A percentile compares a stretch with the other conserved stretches of the same genome.
These are phyloP conservation scores for Drosophila obscura DNA, from an alignment of 1,140 invertebrate species.

Conservation along the genomic window DNA sequence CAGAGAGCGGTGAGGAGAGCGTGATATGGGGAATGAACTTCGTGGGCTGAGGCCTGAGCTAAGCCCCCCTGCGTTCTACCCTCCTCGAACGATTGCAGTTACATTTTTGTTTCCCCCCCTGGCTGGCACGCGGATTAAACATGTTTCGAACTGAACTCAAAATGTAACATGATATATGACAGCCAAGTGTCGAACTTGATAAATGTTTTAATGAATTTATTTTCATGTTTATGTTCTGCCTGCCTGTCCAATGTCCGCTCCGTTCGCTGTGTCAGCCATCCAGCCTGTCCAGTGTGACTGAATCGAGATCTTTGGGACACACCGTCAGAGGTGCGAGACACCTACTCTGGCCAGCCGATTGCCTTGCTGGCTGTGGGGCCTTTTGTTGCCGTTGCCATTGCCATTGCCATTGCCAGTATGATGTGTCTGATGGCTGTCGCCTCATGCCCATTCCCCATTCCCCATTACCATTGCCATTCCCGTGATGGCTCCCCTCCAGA, in stretches of 20 bases:
- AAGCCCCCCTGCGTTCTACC: background rate
- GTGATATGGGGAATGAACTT: constrained; percentile 8
- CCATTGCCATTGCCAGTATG: background rate
- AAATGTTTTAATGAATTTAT: constrained; percentile 82
- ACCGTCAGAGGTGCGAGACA: constrained; percentile 22
- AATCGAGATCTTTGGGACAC: constrained; percentile 36
- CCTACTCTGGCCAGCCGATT: constrained; percentile 13
- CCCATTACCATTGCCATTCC: background rate
- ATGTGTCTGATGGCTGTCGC: constrained; percentile 8
- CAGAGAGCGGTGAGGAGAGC: too few relatives aligned
- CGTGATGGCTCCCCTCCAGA: background rate
- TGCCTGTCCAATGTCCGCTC: constrained; percentile 3
- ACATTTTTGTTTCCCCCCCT: constrained; percentile 18
- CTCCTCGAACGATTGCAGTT: constrained; percentile 31
- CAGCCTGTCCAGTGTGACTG: constrained; percentile 5
- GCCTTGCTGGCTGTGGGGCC: constrained; percentile 9
- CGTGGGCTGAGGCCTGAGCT: background rate
- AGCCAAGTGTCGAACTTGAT: constrained; percentile 79
- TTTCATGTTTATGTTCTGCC: constrained; percentile 74
- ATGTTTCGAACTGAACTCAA: constrained; percentile 59
- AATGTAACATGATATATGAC: constrained; percentile 81
- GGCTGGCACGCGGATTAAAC: constrained; percentile 70
- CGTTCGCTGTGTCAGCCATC: background rate
- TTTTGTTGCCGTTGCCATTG: constrained; percentile 23
- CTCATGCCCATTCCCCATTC: background rate